Evolutionary conservation across 2,888 invertebrate species (phyloP).

Genomic region (Aricia artaxerxes): DNA sequence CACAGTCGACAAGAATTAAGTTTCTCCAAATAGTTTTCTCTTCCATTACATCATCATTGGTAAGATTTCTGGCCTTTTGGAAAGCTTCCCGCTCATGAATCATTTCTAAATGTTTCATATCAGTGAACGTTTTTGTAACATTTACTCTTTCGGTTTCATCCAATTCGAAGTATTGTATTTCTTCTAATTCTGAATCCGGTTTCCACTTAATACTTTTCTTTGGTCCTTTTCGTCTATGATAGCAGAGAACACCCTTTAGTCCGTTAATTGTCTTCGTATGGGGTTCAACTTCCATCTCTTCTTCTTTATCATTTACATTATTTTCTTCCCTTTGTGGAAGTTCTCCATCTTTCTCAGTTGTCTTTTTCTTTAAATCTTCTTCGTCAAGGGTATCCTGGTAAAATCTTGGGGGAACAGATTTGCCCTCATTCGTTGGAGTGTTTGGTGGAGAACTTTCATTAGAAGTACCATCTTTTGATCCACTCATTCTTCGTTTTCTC

Average conservation of each 20-base stretch:
- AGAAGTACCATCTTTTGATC: conserved; percentile 83
- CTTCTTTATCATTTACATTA: conserved; percentile 56
- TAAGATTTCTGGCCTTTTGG: conserved; percentile 87
- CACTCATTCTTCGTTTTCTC: conserved; percentile 86
- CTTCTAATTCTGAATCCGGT: conserved; percentile 88
- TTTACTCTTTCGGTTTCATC: conserved; percentile 98
- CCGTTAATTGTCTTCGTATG: conserved; percentile 79
- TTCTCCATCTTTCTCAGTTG: conserved; percentile 48
- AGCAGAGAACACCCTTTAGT: conserved; percentile 87
- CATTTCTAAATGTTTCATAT: conserved; percentile 95
- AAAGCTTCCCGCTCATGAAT: conserved; percentile 92
- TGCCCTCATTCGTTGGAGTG: conserved; percentile 74
- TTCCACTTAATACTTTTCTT: conserved; percentile 92
- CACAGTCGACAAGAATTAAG: conserved; percentile 84
- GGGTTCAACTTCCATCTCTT: conserved; percentile 65
- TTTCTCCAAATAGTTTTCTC: conserved; percentile 89
- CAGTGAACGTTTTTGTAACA: conserved; percentile 94
- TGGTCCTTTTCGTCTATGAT: conserved; percentile 87
- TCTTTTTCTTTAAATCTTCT: conserved; percentile 80
- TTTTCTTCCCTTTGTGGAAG: conserved; percentile 38
- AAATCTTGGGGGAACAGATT: conserved; percentile 86
- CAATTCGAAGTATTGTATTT: conserved; percentile 93
- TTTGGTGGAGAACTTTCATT: conserved; percentile 79
- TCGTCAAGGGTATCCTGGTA: conserved; percentile 95
- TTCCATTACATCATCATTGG: conserved; percentile 90